Evolutionary conservation across 2,797 vertebrate species (phyloP).

Genomic region (Cryptoprocta ferox): DNA sequence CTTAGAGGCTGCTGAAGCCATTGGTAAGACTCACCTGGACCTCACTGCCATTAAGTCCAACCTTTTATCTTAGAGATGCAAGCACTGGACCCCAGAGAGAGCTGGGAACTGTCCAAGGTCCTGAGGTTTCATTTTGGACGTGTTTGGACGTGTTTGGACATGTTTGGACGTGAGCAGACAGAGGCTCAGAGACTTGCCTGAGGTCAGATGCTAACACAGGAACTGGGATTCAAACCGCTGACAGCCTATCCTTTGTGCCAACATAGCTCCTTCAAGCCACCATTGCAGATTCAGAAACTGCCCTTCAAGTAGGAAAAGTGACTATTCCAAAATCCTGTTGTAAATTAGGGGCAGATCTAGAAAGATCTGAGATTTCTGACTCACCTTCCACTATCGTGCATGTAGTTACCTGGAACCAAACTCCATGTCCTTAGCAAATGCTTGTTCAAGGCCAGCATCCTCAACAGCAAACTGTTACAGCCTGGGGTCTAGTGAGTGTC

Average conservation of each 20-base stretch:
- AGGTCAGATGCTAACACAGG: not conserved
- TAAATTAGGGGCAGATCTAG: not conserved
- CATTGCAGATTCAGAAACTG: not conserved
- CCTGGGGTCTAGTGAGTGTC: not conserved
- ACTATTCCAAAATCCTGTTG: not conserved
- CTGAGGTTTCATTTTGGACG: not conserved
- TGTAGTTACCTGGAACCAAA: not conserved
- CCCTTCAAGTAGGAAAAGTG: not conserved
- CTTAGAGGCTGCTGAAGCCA: not conserved
- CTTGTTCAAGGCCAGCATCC: not conserved
- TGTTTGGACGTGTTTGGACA: too few species aligned
- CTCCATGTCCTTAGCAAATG: not conserved
- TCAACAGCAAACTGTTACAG: not conserved
- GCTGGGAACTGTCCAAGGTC: fast-evolving
- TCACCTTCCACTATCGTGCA: not conserved
- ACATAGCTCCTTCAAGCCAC: not conserved
- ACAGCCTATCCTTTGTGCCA: not conserved
- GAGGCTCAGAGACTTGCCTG: not conserved
- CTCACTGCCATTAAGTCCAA: not conserved
- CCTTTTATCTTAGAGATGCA: not conserved
- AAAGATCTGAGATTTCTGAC: not conserved
- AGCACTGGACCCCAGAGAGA: not conserved
- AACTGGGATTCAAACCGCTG: not conserved
- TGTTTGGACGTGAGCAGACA: not conserved
- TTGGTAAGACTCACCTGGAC: not conserved